Evolutionary conservation across 2,113 vertebrate genomes (phyloP).

Genomic region (Leucosticte australis): DNA sequence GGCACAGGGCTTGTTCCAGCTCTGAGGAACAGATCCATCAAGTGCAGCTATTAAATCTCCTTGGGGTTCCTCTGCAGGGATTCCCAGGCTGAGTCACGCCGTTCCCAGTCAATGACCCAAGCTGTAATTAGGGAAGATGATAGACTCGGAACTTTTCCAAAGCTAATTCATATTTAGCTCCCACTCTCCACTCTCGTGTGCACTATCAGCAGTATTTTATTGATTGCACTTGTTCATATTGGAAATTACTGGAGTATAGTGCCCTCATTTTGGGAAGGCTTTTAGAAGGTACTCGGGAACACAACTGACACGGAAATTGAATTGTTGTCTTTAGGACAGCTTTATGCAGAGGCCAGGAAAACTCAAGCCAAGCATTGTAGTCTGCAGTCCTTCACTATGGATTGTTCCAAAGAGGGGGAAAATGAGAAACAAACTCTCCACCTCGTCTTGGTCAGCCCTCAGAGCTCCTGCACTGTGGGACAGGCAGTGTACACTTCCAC

Average conservation of each 20-base stretch:
- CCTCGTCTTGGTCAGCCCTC: not conserved
- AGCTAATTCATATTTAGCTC: slow-evolving; percentile 11
- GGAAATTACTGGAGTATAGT: not conserved
- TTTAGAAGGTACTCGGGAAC: slow-evolving; percentile 9
- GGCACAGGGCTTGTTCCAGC: not conserved
- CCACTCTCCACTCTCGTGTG: not conserved
- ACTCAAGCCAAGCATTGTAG: not conserved
- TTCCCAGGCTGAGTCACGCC: not conserved
- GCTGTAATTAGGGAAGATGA: slow-evolving; percentile 27
- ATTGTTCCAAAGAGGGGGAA: not conserved
- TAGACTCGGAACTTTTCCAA: slow-evolving; percentile 20
- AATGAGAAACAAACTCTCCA: not conserved
- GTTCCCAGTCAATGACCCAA: not conserved
- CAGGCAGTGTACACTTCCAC: not conserved
- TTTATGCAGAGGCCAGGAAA: not conserved
- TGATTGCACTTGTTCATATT: slow-evolving; percentile 22
- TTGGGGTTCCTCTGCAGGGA: slow-evolving; percentile 17
- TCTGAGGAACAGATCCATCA: not conserved
- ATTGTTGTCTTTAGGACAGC: not conserved
- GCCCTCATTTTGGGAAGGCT: slow-evolving; percentile 16
- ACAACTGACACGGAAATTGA: not conserved
- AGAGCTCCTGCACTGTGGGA: not conserved
- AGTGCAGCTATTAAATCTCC: not conserved
- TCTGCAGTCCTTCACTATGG: not conserved
- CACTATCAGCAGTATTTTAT: not conserved